Evolutionary conservation across 2,888 invertebrate genomes (phyloP).

Genomic region (Plebejus melissa): DNA sequence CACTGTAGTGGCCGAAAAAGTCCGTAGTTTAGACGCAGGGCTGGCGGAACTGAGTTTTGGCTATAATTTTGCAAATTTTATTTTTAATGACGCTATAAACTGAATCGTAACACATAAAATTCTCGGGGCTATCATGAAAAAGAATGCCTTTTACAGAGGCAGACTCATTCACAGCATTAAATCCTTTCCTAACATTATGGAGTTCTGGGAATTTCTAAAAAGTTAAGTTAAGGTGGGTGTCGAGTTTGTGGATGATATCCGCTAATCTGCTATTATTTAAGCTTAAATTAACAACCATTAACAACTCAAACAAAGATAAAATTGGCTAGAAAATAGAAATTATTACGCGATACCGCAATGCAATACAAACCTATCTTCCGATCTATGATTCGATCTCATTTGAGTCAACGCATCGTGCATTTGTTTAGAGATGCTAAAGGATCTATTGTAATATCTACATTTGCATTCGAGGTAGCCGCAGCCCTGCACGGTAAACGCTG

Average conservation of each 20-base stretch:
- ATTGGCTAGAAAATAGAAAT: no score
- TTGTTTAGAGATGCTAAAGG: neutral
- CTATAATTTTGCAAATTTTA: neutral
- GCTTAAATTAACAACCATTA: no score
- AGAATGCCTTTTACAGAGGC: neutral
- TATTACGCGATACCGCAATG: no score
- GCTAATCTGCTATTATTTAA: neutral
- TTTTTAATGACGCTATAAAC: slow-evolving; percentile 10
- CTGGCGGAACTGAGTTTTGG: neutral
- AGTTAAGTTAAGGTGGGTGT: neutral
- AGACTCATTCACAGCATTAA: neutral
- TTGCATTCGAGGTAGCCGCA: slow-evolving; percentile 36
- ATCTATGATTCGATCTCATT: no score
- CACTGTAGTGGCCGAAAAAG: slow-evolving; percentile 12
- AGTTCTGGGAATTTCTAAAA: neutral
- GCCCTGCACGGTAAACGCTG: slow-evolving; percentile 36
- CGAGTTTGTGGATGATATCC: neutral
- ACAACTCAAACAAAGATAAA: no score
- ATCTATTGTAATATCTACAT: slow-evolving; percentile 1
- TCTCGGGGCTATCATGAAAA: neutral
- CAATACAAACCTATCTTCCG: no score
- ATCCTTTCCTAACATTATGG: neutral
- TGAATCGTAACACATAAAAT: neutral
- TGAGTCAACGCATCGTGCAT: no score
- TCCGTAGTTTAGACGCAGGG: slow-evolving; percentile 12